Conservation (phyloP, 2,888 invertebrate genomes). For the Chloromyia formosa region DNA sequence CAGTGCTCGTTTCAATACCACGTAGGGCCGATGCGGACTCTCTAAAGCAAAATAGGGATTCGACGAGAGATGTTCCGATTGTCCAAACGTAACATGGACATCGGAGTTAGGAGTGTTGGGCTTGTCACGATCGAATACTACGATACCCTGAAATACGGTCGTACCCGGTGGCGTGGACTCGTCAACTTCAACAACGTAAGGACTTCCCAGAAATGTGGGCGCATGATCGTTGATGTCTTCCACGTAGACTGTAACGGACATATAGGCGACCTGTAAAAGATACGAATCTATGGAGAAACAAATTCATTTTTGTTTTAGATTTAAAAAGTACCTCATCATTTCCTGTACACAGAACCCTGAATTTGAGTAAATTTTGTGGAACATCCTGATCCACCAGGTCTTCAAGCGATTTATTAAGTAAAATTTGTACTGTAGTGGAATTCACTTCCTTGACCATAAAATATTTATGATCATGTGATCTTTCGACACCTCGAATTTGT, state of each 20-base stretch:
- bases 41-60: slow-evolving; percentile 74
- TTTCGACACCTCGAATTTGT: slow-evolving; percentile 58
- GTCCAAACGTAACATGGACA: slow-evolving; percentile 82
- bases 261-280: slow-evolving; percentile 74
- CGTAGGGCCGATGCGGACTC: slow-evolving; percentile 78
- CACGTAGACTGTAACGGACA: slow-evolving; percentile 87
- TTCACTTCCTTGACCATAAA: slow-evolving; percentile 72
- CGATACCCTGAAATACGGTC: slow-evolving; percentile 82
- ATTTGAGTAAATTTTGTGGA: slow-evolving; percentile 84
- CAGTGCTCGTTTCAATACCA: slow-evolving; percentile 77
- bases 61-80: slow-evolving; percentile 61
- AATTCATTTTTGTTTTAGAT: neutral
- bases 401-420: slow-evolving; percentile 80
- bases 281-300: neutral
- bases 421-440: slow-evolving; percentile 78
- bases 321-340: slow-evolving; percentile 58
- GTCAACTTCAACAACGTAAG: slow-evolving; percentile 81
- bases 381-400: slow-evolving; percentile 81
- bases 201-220: slow-evolving; percentile 79
- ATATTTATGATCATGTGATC: slow-evolving; percentile 61
- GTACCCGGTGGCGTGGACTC: slow-evolving; percentile 81
- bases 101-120: slow-evolving; percentile 90
- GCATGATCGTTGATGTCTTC: slow-evolving; percentile 89
- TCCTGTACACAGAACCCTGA: slow-evolving; percentile 74
- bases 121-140: slow-evolving; percentile 83